A percentile compares a stretch with the other conserved stretches of the same genome.
Evolutionary conservation across 2,888 invertebrate species (phyloP).

Genomic region (Drosophila borealis): DNA sequence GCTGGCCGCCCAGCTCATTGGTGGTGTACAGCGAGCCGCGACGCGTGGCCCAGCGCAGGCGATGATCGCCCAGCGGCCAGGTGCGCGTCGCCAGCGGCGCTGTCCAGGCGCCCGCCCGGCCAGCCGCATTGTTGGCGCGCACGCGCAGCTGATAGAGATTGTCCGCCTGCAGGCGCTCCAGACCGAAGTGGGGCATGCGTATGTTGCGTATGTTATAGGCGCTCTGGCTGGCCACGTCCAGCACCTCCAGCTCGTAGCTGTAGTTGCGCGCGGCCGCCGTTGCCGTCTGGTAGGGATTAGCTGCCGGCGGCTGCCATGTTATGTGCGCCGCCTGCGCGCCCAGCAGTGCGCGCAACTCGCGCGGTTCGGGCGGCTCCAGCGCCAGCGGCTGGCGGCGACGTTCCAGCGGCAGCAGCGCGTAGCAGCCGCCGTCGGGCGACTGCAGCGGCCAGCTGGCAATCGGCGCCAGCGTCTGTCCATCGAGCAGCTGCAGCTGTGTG

Average conservation of each 20-base stretch:
- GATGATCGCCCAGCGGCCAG: constrained; percentile 77
- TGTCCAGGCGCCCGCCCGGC: constrained; percentile 66
- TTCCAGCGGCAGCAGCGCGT: constrained; percentile 35
- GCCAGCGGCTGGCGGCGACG: constrained; percentile 88
- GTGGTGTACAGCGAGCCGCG: constrained; percentile 91
- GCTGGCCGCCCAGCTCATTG: constrained; percentile 91
- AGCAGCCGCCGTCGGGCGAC: neutral
- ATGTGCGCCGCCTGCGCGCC: constrained; percentile 91
- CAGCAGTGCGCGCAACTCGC: constrained; percentile 92
- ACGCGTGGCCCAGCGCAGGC: constrained; percentile 87
- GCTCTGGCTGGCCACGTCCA: constrained; percentile 81
- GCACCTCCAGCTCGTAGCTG: constrained; percentile 83
- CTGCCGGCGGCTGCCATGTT: constrained; percentile 92
- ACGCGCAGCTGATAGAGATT: constrained; percentile 90
- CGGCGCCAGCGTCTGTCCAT: neutral
- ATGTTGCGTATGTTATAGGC: constrained; percentile 84
- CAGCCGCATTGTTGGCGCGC: constrained; percentile 88
- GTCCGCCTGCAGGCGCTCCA: constrained; percentile 90
- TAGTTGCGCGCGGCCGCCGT: constrained; percentile 85
- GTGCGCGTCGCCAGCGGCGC: constrained; percentile 60
- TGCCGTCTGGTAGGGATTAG: constrained; percentile 86
- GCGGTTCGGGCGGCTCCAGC: constrained; percentile 92
- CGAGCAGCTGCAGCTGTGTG: constrained; percentile 44
- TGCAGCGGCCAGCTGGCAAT: neutral
- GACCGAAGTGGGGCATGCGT: constrained; percentile 88